Evolutionary conservation across 1,140 invertebrate species (phyloP).

Genomic region (Cydia pomonella): DNA sequence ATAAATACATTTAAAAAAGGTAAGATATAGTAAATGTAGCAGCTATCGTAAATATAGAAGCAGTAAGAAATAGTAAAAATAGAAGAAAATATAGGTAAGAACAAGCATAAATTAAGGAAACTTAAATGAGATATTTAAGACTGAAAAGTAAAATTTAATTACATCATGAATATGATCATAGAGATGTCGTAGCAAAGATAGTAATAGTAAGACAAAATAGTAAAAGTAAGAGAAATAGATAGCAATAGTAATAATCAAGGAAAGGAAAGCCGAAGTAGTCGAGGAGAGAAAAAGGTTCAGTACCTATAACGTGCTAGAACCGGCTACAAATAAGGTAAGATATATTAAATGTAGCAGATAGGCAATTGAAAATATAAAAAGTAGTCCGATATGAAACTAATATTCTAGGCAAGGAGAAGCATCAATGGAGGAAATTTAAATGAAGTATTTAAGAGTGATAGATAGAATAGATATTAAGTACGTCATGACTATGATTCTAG

Average conservation of each 20-base stretch:
- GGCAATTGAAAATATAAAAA: too few species aligned
- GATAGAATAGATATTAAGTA: neutral
- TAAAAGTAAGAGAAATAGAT: too few species aligned
- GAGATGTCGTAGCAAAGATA: neutral
- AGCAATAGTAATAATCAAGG: neutral
- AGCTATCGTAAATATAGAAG: neutral
- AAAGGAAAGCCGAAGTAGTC: neutral
- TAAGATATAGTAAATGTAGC: slow-evolving; percentile 30
- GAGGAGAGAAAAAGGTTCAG: too few species aligned
- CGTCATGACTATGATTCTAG: neutral
- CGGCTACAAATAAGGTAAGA: too few species aligned
- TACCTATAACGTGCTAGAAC: too few species aligned
- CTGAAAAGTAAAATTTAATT: neutral
- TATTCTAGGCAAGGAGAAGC: neutral
- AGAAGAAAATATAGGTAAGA: slow-evolving; percentile 10
- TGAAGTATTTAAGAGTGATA: neutral
- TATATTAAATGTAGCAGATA: too few species aligned
- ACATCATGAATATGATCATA: neutral
- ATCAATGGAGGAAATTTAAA: slow-evolving; percentile 8
- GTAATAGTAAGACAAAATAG: too few species aligned
- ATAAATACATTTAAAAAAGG: slow-evolving; percentile 24
- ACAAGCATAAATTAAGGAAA: neutral
- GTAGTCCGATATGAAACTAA: neutral
- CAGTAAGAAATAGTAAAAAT: slow-evolving; percentile 10
- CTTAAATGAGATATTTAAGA: neutral